Conservation (phyloP, 2,888 invertebrate species). For the Nymphalis c-album region DNA sequence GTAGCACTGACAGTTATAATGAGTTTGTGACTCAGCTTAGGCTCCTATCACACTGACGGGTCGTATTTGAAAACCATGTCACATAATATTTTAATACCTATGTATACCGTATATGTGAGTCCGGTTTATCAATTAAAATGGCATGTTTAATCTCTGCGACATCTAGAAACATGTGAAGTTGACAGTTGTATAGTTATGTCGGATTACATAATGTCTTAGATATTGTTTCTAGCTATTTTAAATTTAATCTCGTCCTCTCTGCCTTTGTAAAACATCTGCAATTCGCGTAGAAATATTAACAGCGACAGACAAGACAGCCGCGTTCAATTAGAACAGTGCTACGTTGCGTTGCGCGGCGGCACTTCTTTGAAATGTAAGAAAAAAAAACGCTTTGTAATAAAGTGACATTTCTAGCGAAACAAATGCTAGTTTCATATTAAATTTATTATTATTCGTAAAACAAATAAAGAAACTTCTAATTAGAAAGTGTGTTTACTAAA, state of each 20-base stretch:
- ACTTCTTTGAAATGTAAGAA: slow-evolving; percentile 2
- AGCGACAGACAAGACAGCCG: background rate
- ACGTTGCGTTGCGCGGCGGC: background rate
- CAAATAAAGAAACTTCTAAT: no score
- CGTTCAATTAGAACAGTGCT: background rate
- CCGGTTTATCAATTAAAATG: no score
- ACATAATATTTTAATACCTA: background rate
- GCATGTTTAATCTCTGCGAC: no score
- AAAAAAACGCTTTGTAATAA: background rate
- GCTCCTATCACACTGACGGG: background rate
- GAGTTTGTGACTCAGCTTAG: slow-evolving; percentile 17
- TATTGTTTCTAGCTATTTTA: background rate
- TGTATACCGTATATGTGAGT: background rate
- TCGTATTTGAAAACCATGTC: background rate
- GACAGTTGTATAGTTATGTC: background rate
- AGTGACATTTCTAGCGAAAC: background rate
- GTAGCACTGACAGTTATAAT: slow-evolving; percentile 23
- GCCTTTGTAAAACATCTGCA: background rate
- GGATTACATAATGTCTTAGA: background rate
- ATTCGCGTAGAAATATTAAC: background rate
- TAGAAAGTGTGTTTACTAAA: no score
- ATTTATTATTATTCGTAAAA: background rate
- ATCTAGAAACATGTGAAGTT: no score
- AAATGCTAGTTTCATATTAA: background rate
- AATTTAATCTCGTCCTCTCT: background rate